phyloP scores from a whole-genome alignment of 2,113 vertebrate species.

The Percina caprodes region DNA sequence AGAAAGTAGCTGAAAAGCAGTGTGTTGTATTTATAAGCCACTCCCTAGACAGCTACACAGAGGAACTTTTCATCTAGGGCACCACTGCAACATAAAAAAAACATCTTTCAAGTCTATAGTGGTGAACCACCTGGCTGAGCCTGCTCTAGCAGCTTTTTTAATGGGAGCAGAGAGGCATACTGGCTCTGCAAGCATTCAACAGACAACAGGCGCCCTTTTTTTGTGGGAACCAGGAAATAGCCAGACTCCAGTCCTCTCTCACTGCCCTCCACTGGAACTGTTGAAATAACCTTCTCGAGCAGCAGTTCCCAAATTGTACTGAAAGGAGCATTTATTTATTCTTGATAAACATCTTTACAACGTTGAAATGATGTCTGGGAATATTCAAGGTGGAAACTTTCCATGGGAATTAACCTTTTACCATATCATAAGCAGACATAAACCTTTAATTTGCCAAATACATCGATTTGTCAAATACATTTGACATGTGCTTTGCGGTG shows the following conservation, averaged over 20 bases:
- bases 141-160: background rate
- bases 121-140: conserved; percentile 13
- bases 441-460: too few species aligned
- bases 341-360: background rate
- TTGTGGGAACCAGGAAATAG: background rate
- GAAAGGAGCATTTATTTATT: background rate
- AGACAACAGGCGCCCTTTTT: background rate
- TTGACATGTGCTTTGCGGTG: background rate
- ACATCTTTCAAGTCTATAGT: conserved; percentile 15
- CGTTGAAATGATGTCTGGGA: background rate
- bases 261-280: background rate
- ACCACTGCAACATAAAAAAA: conserved; percentile 31
- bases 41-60: conserved; percentile 19
- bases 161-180: background rate
- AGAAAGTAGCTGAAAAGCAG: conserved; percentile 27
- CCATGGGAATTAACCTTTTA: too few species aligned
- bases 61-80: conserved; percentile 36
- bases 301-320: background rate
- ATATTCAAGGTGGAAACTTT: too few species aligned
- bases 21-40: conserved; percentile 22
- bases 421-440: too few species aligned
- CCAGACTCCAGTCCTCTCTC: background rate
- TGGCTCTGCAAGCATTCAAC: background rate
- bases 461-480: background rate
- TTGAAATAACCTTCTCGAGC: background rate